Evolutionary conservation across 1,140 invertebrate species (phyloP), one percentile per base, ranked within the genome.

Genomic region (Drosophila repleta): DNA sequence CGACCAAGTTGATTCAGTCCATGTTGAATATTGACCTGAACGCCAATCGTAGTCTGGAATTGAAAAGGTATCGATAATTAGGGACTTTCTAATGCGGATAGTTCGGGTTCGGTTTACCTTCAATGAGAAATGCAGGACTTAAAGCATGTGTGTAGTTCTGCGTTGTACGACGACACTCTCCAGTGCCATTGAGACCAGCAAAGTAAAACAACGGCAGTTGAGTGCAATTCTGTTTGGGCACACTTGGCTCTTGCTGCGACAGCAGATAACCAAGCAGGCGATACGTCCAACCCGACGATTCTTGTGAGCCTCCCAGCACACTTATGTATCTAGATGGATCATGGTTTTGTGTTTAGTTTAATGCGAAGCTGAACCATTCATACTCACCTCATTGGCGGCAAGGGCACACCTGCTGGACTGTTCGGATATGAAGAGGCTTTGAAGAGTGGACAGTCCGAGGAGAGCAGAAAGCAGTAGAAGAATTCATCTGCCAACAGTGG

Each of bases 1-100:
- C 35, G 93, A 90, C 97, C 97, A 98, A 10, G 96, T 94, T 2
- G 97, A 98, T 93, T 99, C 97, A 18, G 97, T 96, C 97, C 97
- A 99, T 7, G 97, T 96, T 0, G 97, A 97, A 92, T 96, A 98
- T 65, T 94, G 43, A 2, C 95, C 94, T 0, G 96, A 97, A 20
- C 93, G 92, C 94, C 96, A 96, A 83, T 98, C 93, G 88, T 98
- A 97, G 80, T 94, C 96, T 97, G 24, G 4, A 56, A 45, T 26
- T 2, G 3, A 7, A 18, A 37, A 60, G 7, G 24, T 8, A 29
- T 10, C 29, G 13, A 4, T 39, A 11, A 11, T 39, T 39, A 39
- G n/a, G 13, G 13, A 39, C 37, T 39, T 10, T 7, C 4, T 3
- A 6, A n/a, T n/a, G n/a, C 1, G 3, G n/a, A 18, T 32, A 32